phyloP scores from a whole-genome alignment of 64 coral and sea anemone species.

The Stylophora pistillata region DNA sequence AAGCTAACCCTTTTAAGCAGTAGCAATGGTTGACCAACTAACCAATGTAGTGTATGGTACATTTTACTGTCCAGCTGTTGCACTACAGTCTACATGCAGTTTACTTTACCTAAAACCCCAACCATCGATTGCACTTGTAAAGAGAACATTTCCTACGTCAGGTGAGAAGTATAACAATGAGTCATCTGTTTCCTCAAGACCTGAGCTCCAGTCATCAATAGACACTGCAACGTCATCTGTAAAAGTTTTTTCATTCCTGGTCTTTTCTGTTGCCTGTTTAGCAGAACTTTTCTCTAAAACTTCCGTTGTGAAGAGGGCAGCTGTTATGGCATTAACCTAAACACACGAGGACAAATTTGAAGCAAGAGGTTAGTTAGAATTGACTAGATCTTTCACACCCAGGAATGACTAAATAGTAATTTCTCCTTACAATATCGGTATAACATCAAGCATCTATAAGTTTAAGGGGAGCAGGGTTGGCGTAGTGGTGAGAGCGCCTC shows the following conservation, averaged over 20 bases:
- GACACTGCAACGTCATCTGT: conserved; percentile 66
- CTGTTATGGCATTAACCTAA: conserved; percentile 88
- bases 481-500: no score
- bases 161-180: conserved; percentile 85
- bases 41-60: no score
- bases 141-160: conserved; percentile 79
- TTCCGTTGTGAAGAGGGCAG: conserved; percentile 73
- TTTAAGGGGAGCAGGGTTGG: no score
- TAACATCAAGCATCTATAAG: no score
- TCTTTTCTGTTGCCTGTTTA: conserved; percentile 23
- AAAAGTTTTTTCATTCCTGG: not conserved
- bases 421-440: no score
- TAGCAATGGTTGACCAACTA: no score
- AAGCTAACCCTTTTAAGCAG: no score
- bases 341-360: not conserved
- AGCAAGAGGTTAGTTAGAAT: no score
- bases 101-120: conserved; percentile 65
- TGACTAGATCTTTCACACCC: no score
- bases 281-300: conserved; percentile 79
- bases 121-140: conserved; percentile 89
- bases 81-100: not conserved
- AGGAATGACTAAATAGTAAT: no score
- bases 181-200: conserved; percentile 85
- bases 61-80: not conserved
- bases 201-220: conserved; percentile 94